phyloP scores from a whole-genome alignment of 2,113 vertebrate genomes.

The Agapornis roseicollis region DNA sequence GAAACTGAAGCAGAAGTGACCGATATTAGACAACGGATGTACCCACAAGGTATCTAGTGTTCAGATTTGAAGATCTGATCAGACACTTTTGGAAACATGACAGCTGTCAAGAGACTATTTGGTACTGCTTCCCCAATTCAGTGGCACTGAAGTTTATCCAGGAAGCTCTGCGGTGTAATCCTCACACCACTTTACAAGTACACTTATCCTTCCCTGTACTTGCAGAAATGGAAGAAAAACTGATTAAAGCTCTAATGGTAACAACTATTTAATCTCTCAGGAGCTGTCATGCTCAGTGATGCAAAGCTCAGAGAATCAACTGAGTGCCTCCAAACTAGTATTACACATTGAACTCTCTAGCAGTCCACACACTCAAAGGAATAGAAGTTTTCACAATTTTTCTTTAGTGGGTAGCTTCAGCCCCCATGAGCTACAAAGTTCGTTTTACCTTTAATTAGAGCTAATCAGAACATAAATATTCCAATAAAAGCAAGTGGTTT shows the following conservation, averaged over 20 bases:
- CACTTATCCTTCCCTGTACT: neutral
- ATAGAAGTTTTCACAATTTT: neutral
- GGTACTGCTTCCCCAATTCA: neutral
- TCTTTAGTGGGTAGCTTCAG: neutral
- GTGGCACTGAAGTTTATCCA: neutral
- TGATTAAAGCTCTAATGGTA: constrained; percentile 2
- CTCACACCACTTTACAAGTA: neutral
- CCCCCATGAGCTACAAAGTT: neutral
- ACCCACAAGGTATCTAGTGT: neutral
- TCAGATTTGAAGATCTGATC: neutral
- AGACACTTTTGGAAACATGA: neutral
- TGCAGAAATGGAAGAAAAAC: constrained; percentile 33
- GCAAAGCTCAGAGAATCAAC: neutral
- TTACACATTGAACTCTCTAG: neutral
- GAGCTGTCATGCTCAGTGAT: neutral
- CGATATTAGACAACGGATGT: neutral
- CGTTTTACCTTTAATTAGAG: neutral
- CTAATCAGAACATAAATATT: neutral
- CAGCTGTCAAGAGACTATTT: neutral
- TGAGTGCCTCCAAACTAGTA: neutral
- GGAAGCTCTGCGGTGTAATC: neutral
- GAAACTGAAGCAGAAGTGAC: neutral
- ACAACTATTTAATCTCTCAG: constrained; percentile 19
- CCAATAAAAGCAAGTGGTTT: neutral
- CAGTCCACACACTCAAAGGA: neutral